Base-by-base conservation (phyloP, 2,797 vertebrate species). In the Denticeps clupeoides region DNA sequence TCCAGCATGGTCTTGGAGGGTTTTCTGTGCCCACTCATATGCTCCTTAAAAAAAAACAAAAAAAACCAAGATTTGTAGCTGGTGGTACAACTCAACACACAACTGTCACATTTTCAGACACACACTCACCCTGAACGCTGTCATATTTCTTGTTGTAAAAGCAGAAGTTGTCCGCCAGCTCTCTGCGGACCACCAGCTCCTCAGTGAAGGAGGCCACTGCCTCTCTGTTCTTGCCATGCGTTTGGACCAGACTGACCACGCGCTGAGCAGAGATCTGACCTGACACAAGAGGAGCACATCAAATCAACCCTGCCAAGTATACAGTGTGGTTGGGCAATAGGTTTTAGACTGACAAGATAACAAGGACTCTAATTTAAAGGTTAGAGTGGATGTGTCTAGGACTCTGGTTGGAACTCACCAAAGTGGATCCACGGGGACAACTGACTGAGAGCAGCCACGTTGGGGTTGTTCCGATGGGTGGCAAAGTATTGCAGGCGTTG, bases 91-190 rank as follows among this genome's bases (percentile, higher is more conserved):
- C 77, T 57, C 57, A 92, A 90, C 90, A n/a, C n/a, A 33, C n/a
- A n/a, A 33, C 33, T 33, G 31, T 6, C 27, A 7, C 12, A 33
- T 4, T 5, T 40, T 2, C 7, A 21, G 4, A 16, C 18, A 7
- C 16, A 60, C 74, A 61, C 77, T 58, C 58, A 92, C 90, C 90
- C 56, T 84, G 77, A 32, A 91, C 28, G 0, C 72, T 75, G 80
- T 93, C 89, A 0, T 94, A 94, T 50, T 87, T 85, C 47, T 80
- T 59, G 49, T 93, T 93, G 80, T 92, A 93, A 73, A 80, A 94
- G 72, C 90, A 94, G 62, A 89, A 94, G 74, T 94, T 94, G 71
- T 94, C 90, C 0, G 89, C 82, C 67, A 93, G 82, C 69, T 93
- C 90, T 49, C 88, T 51, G 19, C 90, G 86, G 49, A 94, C 84